Evolutionary conservation across 2,888 invertebrate genomes (phyloP).

Genomic region (Tenthredo amoena): DNA sequence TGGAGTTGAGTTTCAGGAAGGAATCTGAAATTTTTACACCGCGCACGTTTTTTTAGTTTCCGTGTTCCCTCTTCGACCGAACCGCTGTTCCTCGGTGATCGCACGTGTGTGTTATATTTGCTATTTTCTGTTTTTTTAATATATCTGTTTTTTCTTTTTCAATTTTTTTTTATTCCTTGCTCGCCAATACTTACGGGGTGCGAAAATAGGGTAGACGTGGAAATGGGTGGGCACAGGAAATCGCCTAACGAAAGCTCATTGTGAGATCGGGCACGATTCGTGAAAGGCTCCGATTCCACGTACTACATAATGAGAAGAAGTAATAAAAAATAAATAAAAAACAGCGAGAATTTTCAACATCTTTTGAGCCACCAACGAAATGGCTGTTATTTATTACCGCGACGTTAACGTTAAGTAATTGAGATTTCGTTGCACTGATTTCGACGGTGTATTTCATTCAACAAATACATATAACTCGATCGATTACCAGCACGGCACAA

Average conservation of each 20-base stretch:
- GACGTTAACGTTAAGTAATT: neutral
- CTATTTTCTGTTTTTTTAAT: neutral
- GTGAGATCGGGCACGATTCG: slow-evolving; percentile 21
- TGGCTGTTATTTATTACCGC: neutral
- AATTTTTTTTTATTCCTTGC: neutral
- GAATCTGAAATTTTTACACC: slow-evolving; percentile 46
- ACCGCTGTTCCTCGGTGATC: slow-evolving; percentile 1
- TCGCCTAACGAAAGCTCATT: neutral
- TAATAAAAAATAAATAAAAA: neutral
- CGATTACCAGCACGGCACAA: neutral
- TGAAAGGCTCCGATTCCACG: neutral
- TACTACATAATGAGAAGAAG: neutral
- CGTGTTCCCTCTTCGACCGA: neutral
- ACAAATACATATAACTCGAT: slow-evolving; percentile 2
- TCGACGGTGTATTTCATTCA: neutral
- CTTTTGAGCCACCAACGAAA: neutral
- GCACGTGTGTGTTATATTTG: neutral
- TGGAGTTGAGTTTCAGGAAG: slow-evolving; percentile 54
- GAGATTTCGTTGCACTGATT: neutral
- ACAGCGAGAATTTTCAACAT: neutral
- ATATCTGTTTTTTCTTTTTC: neutral
- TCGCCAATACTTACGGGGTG: neutral
- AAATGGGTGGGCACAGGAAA: slow-evolving; percentile 44
- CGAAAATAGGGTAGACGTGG: neutral
- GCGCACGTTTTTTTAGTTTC: slow-evolving; percentile 54